These are phyloP conservation scores for Microplitis demolitor DNA, from an alignment of 1,140 invertebrate genomes.

Conservation along the genomic window DNA sequence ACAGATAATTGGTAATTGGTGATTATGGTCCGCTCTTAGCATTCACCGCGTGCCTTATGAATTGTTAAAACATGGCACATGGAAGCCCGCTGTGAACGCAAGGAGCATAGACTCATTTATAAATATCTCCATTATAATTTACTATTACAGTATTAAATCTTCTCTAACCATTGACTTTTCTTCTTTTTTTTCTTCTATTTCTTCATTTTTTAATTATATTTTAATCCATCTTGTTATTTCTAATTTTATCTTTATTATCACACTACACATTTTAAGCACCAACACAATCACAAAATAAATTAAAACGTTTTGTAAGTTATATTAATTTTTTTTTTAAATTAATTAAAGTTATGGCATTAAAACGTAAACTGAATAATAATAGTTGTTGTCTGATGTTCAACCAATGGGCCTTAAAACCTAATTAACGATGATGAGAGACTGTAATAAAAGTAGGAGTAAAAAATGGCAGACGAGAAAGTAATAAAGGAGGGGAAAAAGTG, in stretches of 20 bases:
- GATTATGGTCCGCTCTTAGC: slow-evolving; percentile 85
- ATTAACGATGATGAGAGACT: neutral
- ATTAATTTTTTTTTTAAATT: too few relatives aligned
- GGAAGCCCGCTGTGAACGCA: slow-evolving; percentile 86
- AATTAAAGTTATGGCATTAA: too few relatives aligned
- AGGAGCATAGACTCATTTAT: slow-evolving; percentile 68
- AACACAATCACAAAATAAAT: neutral
- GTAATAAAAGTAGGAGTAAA: neutral
- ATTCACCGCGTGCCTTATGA: slow-evolving; percentile 97
- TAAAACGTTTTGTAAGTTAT: neutral
- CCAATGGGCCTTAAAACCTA: neutral
- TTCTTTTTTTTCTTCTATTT: too few relatives aligned
- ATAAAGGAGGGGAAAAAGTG: too few relatives aligned
- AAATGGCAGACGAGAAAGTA: too few relatives aligned
- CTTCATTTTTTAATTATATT: too few relatives aligned
- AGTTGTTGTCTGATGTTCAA: too few relatives aligned
- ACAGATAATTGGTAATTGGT: slow-evolving; percentile 41
- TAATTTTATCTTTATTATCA: neutral
- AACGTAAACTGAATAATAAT: too few relatives aligned
- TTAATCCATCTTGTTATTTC: neutral
- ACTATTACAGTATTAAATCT: too few relatives aligned
- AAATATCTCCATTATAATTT: neutral
- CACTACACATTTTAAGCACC: neutral
- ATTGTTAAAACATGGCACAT: slow-evolving; percentile 76
- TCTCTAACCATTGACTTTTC: too few relatives aligned